Conservation (phyloP, 2,797 vertebrate genomes). For the Pipistrellus kuhlii region DNA sequence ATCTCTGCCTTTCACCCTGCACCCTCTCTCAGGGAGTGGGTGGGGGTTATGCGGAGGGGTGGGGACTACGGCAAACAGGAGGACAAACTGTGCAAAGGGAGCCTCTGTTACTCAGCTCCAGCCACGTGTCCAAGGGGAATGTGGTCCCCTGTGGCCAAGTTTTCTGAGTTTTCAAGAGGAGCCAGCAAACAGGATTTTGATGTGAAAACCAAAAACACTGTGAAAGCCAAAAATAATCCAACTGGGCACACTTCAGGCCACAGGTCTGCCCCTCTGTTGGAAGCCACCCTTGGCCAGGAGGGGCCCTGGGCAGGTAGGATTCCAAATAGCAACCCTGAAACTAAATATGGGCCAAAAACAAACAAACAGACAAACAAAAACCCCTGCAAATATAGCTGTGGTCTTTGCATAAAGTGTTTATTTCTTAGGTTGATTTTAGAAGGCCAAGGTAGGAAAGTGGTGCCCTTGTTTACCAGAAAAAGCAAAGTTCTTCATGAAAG, state of each 20-base stretch:
- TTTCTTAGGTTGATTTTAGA: constrained; percentile 10
- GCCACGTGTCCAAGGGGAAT: neutral
- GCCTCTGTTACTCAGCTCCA: neutral
- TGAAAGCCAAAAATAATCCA: constrained; percentile 40
- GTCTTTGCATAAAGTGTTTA: neutral
- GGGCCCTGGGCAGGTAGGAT: neutral
- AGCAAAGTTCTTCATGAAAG: constrained; percentile 49
- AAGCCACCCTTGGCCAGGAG: neutral
- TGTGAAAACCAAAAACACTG: neutral
- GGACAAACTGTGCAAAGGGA: neutral
- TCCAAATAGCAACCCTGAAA: neutral
- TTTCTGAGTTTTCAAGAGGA: constrained; percentile 49
- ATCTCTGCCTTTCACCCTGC: constrained; percentile 8
- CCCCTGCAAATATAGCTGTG: neutral
- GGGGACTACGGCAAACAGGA: neutral
- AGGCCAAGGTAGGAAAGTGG: constrained; percentile 47
- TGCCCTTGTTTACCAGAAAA: constrained; percentile 28
- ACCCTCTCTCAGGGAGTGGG: neutral
- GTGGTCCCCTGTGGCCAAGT: neutral
- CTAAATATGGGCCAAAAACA: neutral
- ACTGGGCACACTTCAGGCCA: neutral
- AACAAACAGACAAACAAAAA: neutral
- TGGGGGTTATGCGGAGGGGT: neutral
- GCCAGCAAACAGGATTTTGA: constrained; percentile 54
- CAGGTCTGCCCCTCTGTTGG: neutral